Evolutionary conservation across 2,888 invertebrate genomes (phyloP), one percentile per base, ranked within the genome.

Genomic region (Drosophila suboccidentalis): DNA sequence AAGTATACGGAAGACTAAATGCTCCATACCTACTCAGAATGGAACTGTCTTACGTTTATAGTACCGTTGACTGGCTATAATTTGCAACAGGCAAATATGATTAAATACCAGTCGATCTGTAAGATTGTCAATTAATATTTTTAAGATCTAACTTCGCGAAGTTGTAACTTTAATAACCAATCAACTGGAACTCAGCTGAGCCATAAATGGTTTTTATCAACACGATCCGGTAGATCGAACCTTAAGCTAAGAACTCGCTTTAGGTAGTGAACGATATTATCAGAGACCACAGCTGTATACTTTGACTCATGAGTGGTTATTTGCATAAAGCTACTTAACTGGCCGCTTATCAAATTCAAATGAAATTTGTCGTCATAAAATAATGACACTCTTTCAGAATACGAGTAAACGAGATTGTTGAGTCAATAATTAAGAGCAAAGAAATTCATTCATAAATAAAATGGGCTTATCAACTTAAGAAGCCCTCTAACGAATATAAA

Each of bases 81-180:
- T 39, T 13, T 82, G 87, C 44, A 84, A 29, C 43, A 81, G 17
- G 13, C 79, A 72, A 3, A 84, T 32, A 10, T 87, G 78, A 6
- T 53, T 59, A 54, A 75, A 39, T 6, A 72, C 44, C 15, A n/a
- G 26, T 10, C 51, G 49, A 41, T 64, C 81, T 66, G 43, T 4
- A 58, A 36, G 17, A 17, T 9, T 46, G 44, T 47, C 13, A 19
- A 19, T 19, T 19, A 19, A 19, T 19, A 19, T 19, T 19, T 19
- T 19, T 19, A 2, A 19, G 3, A 19, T 19, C 19, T 19, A 19
- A 1, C 19, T 19, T 19, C 19, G 3, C 3, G 19, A 1, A 19
- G 19, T 19, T 19, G 19, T 19, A 19, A 19, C 2, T 19, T 3
- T 19, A 19, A 19, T 19, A 3, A 19, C 19, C 19, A 19, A 19